Evolutionary conservation across 2,113 vertebrate genomes (phyloP), one percentile per base, ranked within the genome.

Genomic region (Nymphicus hollandicus): DNA sequence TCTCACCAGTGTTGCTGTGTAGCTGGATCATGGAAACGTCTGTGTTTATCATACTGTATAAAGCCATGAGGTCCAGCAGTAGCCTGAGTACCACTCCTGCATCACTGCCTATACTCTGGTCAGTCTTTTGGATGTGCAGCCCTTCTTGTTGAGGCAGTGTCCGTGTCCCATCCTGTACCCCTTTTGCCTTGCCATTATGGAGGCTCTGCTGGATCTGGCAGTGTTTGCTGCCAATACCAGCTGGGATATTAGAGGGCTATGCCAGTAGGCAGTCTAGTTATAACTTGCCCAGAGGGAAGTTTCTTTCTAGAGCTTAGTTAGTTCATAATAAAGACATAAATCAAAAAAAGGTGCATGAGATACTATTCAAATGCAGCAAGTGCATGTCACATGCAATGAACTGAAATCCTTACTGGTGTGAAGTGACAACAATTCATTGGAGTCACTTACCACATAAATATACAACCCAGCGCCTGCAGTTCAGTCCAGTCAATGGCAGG

Each of bases 271-370:
- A 64, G 1, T 4, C 55, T 71, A 81, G 91, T 33, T 95, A 66
- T 31, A 44, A 93, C 55, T 35, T 88, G 72, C 86, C 83, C 83
- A 63, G 82, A 76, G 83, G 88, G 77, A 65, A 70, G 5, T 33
- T 92, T 41, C 80, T 46, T 86, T 70, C 60, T 80, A 4, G 9
- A 74, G 79, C 79, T 68, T 84, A 23, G 25, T 86, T 12, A 58
- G 53, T 53, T 87, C 83, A 49, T 43, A 69, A 64, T 61, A 71
- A 71, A 94, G 52, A 68, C 52, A 17, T n/a, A 63, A 56, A 43
- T 13, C 35, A 9, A 58, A 60, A 71, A 13, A 25, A 80, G 19
- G 82, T 60, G 79, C 68, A 53, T 27, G 25, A 46, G 81, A 35
- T 41, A 19, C 37, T 35, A n/a, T 37, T 88, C n/a, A 23, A 58